Base-by-base conservation (phyloP, 2,113 vertebrate genomes). In the Globicephala melas region DNA sequence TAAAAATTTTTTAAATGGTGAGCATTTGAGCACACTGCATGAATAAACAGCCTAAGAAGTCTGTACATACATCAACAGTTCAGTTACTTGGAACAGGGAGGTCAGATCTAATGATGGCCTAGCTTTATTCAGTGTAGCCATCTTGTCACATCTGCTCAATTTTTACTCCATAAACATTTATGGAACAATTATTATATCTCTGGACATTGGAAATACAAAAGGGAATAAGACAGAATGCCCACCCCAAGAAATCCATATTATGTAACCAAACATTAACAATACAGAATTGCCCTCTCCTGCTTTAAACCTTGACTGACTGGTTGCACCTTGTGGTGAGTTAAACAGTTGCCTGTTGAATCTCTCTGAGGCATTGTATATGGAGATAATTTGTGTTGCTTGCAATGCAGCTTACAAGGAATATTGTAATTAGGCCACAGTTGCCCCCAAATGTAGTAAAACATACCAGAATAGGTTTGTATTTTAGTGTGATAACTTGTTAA, bases 301-400 rank as follows among this genome's bases (percentile, higher is more conserved):
- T 85, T 93, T 81, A 91, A 95, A 84, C 21, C 25, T 50, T 79
- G 33, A 50, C 33, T 85, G 36, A 74, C 50, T 60, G 28, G 12
- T 83, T 82, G 28, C 2, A 70, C 47, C 28, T 82, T 82, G 58
- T 86, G 53, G 13, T 82, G n/a, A 91, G 23, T 33, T 96, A 79
- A 97, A 68, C 10, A 94, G n/a, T 84, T 92, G 20, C 28, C 76
- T 89, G 12, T 95, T 86, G 36, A 94, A 76, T 92, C 63, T 97
- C 41, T 74, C 0, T 65, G 36, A 60, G 12, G 14, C 73, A 41
- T 44, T 63, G 33, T 73, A 70, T 73, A 53, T 88, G 50, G 53
- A 92, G 25, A 60, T 20, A 85, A 60, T 94, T 81, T 95, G 38
- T 41, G 4, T 62, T 25, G 1, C 85, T 94, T 94, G 96, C 50